Conservation (phyloP, 2,113 vertebrate genomes). For the Myrmecobius fasciatus region DNA sequence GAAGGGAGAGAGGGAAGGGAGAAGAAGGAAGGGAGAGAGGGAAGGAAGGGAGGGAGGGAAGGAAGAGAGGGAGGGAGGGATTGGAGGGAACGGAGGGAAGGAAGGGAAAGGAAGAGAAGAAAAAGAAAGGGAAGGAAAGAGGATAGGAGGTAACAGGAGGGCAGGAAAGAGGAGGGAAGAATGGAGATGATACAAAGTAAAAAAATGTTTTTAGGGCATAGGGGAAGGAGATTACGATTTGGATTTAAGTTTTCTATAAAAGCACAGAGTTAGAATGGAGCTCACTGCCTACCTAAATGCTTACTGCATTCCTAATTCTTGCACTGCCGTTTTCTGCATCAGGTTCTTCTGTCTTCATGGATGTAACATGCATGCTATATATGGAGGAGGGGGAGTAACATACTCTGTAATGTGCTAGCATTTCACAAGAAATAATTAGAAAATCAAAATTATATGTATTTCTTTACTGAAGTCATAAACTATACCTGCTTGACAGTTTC, state of each 20-base stretch:
- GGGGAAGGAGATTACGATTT: not conserved
- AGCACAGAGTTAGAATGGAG: not conserved
- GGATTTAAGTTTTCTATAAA: not conserved
- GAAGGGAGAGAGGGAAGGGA: no score
- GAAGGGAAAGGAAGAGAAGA: no score
- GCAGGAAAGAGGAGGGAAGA: no score
- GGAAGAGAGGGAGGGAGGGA: no score
- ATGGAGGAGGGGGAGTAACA: not conserved
- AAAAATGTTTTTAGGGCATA: not conserved
- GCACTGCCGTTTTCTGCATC: not conserved
- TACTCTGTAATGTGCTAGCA: not conserved
- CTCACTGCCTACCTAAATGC: not conserved
- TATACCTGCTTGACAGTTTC: conserved; percentile 13
- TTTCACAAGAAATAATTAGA: not conserved
- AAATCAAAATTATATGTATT: not conserved
- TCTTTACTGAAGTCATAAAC: not conserved
- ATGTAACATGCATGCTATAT: not conserved
- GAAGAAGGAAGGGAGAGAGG: no score
- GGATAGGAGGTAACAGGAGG: no score
- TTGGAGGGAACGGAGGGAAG: no score
- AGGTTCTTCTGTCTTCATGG: not conserved
- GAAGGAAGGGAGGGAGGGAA: no score
- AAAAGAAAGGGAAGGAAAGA: no score
- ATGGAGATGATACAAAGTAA: no score
- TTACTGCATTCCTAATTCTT: not conserved